Evolutionary conservation across 2,888 invertebrate species (phyloP).

Genomic region (Scelioninae gen. 1): DNA sequence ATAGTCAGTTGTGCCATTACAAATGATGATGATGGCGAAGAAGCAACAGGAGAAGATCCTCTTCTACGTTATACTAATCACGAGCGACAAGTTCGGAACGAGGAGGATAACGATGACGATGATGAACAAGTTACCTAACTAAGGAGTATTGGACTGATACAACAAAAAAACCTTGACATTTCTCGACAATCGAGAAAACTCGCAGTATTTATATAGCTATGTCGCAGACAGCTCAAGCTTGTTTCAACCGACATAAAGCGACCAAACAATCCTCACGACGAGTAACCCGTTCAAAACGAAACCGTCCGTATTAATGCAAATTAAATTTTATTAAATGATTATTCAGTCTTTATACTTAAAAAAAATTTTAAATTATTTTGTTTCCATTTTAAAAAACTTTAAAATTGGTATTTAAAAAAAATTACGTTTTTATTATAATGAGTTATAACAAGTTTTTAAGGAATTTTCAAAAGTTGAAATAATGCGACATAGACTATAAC

Average conservation of each 20-base stretch:
- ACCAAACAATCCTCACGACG: conserved; percentile 44
- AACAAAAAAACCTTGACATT: conserved; percentile 48
- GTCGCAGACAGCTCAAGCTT: conserved; percentile 58
- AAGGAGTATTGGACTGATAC: conserved; percentile 56
- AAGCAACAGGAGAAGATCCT: conserved; percentile 78
- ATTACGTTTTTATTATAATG: too few relatives aligned
- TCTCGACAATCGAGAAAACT: conserved; percentile 60
- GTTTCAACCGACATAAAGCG: conserved; percentile 47
- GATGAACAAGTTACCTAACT: conserved; percentile 67
- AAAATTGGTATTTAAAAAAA: too few relatives aligned
- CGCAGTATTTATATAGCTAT: conserved; percentile 64
- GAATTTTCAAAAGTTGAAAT: conserved; percentile 9
- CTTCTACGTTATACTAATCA: conserved; percentile 82
- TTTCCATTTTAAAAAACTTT: too few relatives aligned
- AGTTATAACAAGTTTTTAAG: not conserved
- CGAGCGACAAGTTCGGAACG: conserved; percentile 77
- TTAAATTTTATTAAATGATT: too few relatives aligned
- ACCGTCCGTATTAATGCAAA: conserved; percentile 11
- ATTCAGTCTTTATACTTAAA: too few relatives aligned
- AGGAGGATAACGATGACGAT: conserved; percentile 69
- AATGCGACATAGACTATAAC: conserved; percentile 50
- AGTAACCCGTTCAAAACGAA: conserved; percentile 30
- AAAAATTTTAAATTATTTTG: too few relatives aligned
- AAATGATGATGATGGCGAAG: conserved; percentile 79
- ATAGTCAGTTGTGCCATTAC: conserved; percentile 76